Evolutionary conservation across 2,797 vertebrate species (phyloP).

Genomic region (Chiroxiphia lanceolata): DNA sequence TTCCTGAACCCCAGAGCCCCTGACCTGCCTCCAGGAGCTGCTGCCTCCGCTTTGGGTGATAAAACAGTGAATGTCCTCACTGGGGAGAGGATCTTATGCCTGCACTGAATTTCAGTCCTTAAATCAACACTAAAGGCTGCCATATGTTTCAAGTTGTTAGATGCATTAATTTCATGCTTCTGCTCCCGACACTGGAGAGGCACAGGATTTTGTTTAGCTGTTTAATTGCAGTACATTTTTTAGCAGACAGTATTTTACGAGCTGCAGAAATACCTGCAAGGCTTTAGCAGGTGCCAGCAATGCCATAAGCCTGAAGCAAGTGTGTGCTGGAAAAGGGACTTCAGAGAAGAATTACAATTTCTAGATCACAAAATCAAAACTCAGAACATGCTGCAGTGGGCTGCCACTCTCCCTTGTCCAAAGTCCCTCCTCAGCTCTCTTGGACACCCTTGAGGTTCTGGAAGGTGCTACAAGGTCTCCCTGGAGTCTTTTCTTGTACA

Average conservation of each 20-base stretch:
- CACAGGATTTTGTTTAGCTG: neutral
- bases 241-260: neutral
- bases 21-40: neutral
- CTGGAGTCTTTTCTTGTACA: neutral
- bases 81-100: neutral
- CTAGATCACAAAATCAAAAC: neutral
- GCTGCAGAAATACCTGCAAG: neutral
- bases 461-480: neutral
- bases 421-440: neutral
- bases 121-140: neutral
- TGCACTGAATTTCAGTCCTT: neutral
- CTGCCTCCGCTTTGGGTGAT: neutral
- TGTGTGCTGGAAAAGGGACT: neutral
- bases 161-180: neutral
- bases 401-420: neutral
- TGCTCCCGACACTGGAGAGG: neutral
- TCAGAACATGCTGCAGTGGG: neutral
- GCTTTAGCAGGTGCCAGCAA: neutral
- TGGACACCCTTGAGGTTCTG: neutral
- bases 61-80: neutral
- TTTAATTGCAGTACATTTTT: constrained; percentile 1
- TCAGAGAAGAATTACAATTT: neutral
- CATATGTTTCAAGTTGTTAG: neutral
- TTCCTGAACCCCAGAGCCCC: neutral
- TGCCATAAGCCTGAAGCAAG: neutral